phyloP scores from a whole-genome alignment of 2,113 vertebrate genomes.

The Seriola quinqueradiata region DNA sequence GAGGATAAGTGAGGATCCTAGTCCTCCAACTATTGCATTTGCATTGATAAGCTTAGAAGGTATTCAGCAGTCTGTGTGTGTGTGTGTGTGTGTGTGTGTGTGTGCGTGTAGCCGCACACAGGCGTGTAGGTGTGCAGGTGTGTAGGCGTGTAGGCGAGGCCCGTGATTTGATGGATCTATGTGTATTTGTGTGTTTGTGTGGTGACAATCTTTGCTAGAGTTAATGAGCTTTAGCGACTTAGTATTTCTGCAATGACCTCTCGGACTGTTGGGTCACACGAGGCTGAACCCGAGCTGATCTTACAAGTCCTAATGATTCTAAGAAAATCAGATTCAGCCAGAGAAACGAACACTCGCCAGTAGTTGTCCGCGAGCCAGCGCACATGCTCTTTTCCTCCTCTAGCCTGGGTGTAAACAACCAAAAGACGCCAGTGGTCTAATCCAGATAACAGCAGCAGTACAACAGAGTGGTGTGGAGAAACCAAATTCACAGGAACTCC shows the following conservation, averaged over 20 bases:
- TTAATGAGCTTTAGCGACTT: constrained; percentile 64
- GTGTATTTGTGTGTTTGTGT: constrained; percentile 12
- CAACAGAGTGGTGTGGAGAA: constrained; percentile 13
- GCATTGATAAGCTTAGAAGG: constrained; percentile 26
- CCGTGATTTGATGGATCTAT: neutral
- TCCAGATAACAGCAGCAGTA: constrained; percentile 59
- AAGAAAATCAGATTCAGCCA: constrained; percentile 56
- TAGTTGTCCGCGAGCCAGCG: constrained; percentile 26
- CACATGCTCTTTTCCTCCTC: constrained; percentile 39
- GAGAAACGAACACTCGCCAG: constrained; percentile 12
- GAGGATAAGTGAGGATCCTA: constrained; percentile 3
- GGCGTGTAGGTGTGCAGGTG: neutral
- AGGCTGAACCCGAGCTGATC: constrained; percentile 38
- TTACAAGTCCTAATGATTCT: constrained; percentile 50
- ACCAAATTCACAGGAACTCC: constrained; percentile 35
- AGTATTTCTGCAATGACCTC: constrained; percentile 44
- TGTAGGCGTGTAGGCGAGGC: neutral
- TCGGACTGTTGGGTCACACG: constrained; percentile 10
- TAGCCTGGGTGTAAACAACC: constrained; percentile 55
- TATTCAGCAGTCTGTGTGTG: neutral
- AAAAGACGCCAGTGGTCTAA: constrained; percentile 50
- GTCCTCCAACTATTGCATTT: constrained; percentile 20
- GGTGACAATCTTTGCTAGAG: constrained; percentile 24
- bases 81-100: neutral
- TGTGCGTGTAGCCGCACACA: neutral